Evolutionary conservation across 2,113 vertebrate genomes (phyloP).

Genomic region (Anseranas semipalmata): DNA sequence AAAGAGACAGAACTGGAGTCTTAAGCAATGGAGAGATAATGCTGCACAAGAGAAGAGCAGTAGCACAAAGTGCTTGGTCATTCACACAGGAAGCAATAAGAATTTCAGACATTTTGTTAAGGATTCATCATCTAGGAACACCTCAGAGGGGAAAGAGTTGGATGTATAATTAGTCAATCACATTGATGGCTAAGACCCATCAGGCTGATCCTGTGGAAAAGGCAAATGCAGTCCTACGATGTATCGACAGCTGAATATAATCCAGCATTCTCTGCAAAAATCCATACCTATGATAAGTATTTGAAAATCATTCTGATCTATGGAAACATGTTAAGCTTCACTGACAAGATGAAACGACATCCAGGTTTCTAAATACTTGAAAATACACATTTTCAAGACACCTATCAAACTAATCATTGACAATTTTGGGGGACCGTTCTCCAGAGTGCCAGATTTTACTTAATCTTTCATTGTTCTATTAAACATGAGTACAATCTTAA

Average conservation of each 20-base stretch:
- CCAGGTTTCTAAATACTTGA: not conserved
- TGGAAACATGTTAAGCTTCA: not conserved
- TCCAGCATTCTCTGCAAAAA: not conserved
- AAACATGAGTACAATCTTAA: not conserved
- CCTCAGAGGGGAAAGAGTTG: not conserved
- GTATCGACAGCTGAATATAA: not conserved
- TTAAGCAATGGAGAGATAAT: not conserved
- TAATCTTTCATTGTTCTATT: not conserved
- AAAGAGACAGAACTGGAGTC: not conserved
- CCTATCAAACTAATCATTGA: not conserved
- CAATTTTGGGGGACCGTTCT: not conserved
- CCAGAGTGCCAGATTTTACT: not conserved
- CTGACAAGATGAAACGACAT: not conserved
- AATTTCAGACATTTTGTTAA: not conserved
- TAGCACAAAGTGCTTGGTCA: not conserved
- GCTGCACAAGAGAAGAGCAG: not conserved
- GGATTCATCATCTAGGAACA: not conserved
- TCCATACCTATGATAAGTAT: not conserved
- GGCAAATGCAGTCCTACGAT: not conserved
- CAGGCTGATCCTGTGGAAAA: not conserved
- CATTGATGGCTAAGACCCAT: not conserved
- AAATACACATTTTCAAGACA: not conserved
- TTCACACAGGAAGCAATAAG: not conserved
- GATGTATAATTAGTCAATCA: not conserved
- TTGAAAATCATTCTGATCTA: slow-evolving; percentile 2